Conservation (phyloP, 2,888 invertebrate species). For the Drosophila seclusa region DNA sequence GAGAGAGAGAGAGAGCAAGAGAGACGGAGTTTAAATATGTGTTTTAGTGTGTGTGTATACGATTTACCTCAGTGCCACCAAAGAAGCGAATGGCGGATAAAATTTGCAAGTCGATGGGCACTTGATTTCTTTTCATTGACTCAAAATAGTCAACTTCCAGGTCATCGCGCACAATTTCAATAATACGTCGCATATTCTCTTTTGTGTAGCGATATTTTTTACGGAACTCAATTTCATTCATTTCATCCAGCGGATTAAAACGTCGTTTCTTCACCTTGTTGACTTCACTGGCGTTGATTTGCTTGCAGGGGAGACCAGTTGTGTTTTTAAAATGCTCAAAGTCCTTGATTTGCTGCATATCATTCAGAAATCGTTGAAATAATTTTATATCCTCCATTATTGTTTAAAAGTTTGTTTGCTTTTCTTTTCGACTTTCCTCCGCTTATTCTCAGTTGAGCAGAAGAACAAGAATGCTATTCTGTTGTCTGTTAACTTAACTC, state of each 20-base stretch:
- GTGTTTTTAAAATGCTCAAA: conserved; percentile 39
- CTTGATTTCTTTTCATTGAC: conserved; percentile 71
- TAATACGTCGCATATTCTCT: conserved; percentile 74
- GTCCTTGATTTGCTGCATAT: conserved; percentile 67
- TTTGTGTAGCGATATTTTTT: conserved; percentile 76
- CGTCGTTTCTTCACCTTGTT: conserved; percentile 20
- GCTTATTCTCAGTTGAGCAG: background rate
- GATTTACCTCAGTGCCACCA: conserved; percentile 77
- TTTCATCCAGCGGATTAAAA: conserved; percentile 73
- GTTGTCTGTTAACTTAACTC: conserved; percentile 20
- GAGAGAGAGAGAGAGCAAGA: background rate
- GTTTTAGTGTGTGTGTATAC: background rate
- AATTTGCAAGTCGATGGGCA: conserved; percentile 79
- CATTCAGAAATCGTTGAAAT: conserved; percentile 66
- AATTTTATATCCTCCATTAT: conserved; percentile 63
- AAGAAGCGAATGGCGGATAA: conserved; percentile 75
- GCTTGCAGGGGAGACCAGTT: conserved; percentile 5
- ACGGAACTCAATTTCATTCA: conserved; percentile 75
- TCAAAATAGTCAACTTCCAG: conserved; percentile 67
- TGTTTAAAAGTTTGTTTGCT: conserved; percentile 1
- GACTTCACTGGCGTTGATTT: background rate
- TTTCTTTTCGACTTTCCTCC: background rate
- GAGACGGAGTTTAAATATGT: background rate
- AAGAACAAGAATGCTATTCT: conserved; percentile 11
- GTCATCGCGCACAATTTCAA: conserved; percentile 80